phyloP scores from a whole-genome alignment of 2,888 invertebrate species.

The Hypercompe scribonia region DNA sequence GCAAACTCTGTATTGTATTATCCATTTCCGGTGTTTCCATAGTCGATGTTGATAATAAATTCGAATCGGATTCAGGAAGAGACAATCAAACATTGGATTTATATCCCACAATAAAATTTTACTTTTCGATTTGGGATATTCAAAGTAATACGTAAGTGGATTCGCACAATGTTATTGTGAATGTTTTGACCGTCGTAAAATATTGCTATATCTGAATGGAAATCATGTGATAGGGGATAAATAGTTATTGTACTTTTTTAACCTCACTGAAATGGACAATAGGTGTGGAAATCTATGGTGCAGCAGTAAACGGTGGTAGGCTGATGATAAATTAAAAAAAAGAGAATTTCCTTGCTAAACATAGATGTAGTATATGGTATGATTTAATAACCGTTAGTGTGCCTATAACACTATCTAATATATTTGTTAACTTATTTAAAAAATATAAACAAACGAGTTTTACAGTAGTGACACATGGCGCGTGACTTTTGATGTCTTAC shows the following conservation, averaged over 20 bases:
- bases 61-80: background rate
- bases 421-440: no score
- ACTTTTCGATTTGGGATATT: background rate
- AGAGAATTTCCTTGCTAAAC: no score
- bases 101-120: slow-evolving; percentile 5
- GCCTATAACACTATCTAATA: no score
- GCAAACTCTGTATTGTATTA: slow-evolving; percentile 5
- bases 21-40: background rate
- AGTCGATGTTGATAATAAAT: background rate
- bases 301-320: no score
- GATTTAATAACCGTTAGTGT: no score
- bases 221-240: background rate
- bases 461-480: no score
- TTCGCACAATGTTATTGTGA: slow-evolving; percentile 7
- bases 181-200: background rate
- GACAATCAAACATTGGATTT: slow-evolving; percentile 4
- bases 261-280: background rate
- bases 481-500: background rate
- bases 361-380: no score
- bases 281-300: background rate
- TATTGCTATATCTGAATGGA: background rate
- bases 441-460: no score
- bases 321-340: no score
- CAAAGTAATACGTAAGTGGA: background rate
- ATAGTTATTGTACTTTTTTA: background rate